Conservation (phyloP, 2,113 vertebrate species). For the Recurvirostra avosetta region DNA sequence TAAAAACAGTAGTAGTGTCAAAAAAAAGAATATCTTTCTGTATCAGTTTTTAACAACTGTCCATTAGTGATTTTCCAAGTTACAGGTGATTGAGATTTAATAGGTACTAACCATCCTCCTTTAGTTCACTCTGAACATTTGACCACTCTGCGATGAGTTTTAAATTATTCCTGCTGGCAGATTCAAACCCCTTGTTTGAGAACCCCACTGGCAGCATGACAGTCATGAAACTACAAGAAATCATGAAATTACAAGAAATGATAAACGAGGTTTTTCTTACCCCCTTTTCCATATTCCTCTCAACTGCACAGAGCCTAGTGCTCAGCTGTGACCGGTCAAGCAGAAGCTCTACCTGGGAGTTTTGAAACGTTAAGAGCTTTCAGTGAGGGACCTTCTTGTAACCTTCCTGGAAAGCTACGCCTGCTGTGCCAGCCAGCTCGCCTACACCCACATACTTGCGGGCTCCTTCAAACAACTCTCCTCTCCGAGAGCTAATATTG, state of each 20-base stretch:
- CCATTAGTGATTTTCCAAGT: neutral
- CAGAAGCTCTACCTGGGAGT: neutral
- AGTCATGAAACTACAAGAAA: neutral
- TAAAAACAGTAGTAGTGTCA: neutral
- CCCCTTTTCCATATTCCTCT: neutral
- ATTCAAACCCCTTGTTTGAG: neutral
- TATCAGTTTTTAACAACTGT: neutral
- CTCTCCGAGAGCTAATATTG: slow-evolving; percentile 44
- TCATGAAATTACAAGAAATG: neutral
- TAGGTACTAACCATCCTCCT: neutral
- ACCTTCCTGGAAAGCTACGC: neutral
- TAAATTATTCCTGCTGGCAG: neutral
- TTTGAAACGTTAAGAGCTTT: neutral
- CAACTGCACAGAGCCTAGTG: neutral
- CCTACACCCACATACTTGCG: neutral
- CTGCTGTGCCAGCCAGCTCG: rapidly evolving
- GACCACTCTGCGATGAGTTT: neutral
- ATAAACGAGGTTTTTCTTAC: neutral
- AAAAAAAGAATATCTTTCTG: neutral
- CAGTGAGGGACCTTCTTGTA: neutral
- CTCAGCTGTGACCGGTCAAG: neutral
- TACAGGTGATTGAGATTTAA: neutral
- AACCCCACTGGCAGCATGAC: neutral
- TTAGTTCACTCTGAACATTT: neutral
- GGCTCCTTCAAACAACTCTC: slow-evolving; percentile 43